Evolutionary conservation across 2,797 vertebrate genomes (phyloP).

Genomic region (Holocentrus rufus): DNA sequence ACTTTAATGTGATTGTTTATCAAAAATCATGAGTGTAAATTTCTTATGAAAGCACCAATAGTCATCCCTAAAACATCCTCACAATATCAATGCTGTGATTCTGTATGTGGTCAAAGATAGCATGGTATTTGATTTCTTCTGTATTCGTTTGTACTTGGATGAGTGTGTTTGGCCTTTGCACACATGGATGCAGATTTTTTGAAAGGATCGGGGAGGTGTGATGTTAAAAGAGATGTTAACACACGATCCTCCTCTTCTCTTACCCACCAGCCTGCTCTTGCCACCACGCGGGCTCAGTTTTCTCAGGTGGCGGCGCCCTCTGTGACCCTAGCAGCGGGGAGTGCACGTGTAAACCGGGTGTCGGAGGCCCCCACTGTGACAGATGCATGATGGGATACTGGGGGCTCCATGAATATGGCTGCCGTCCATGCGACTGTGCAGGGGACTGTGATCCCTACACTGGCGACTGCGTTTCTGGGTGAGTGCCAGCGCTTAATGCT

Average conservation of each 20-base stretch:
- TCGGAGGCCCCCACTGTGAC: constrained; percentile 87
- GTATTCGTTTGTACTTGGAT: constrained; percentile 21
- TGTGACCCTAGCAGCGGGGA: constrained; percentile 88
- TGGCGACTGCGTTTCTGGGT: constrained; percentile 88
- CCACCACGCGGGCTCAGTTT: constrained; percentile 85
- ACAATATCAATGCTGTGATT: no score
- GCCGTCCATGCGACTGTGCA: constrained; percentile 88
- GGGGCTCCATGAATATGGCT: constrained; percentile 90
- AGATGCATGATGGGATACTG: constrained; percentile 90
- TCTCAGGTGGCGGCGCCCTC: constrained; percentile 72
- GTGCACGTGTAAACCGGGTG: constrained; percentile 92
- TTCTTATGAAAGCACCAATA: no score
- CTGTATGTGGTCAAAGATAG: no score
- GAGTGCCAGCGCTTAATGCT: constrained; percentile 57
- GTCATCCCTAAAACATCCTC: no score
- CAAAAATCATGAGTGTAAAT: no score
- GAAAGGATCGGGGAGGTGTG: constrained; percentile 34
- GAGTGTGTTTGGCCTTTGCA: constrained; percentile 29
- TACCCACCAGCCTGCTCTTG: constrained; percentile 86
- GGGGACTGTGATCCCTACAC: constrained; percentile 88
- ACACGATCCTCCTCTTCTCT: constrained; percentile 33
- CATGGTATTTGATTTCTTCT: no score
- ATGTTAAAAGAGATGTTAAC: constrained; percentile 42
- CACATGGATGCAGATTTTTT: constrained; percentile 6
- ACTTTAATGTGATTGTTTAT: no score